Conservation (phyloP, 2,113 vertebrate genomes). For the Pristiophorus japonicus region DNA sequence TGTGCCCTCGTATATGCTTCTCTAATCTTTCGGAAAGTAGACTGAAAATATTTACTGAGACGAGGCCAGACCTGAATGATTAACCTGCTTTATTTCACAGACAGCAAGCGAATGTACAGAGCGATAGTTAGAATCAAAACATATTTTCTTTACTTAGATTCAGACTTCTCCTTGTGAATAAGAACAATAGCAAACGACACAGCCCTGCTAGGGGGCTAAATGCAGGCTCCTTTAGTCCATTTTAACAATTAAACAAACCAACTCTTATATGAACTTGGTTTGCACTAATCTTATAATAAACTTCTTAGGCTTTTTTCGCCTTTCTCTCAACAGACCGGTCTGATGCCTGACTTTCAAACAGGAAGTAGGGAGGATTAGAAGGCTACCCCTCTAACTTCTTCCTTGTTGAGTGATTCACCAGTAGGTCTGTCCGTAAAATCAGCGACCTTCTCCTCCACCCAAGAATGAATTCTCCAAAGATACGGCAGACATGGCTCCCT, state of each 20-base stretch:
- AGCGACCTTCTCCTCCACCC: not conserved
- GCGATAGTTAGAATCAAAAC: not conserved
- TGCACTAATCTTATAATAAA: not conserved
- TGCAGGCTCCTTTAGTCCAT: not conserved
- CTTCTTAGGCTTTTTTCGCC: not conserved
- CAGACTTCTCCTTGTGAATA: not conserved
- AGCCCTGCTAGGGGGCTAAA: not conserved
- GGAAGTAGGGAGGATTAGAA: not conserved
- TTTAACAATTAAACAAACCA: not conserved
- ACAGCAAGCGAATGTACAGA: not conserved
- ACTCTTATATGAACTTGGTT: not conserved
- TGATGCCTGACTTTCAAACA: not conserved
- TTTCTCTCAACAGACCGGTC: not conserved
- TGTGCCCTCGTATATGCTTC: not conserved
- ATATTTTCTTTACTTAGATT: not conserved
- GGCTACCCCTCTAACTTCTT: not conserved
- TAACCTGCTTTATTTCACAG: not conserved
- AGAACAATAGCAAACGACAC: not conserved
- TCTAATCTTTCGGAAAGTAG: not conserved
- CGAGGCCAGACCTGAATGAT: not conserved
- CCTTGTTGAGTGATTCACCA: not conserved
- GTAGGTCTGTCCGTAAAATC: not conserved
- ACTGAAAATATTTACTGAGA: not conserved
- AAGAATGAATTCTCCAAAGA: not conserved
- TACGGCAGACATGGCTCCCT: not conserved